Evolutionary conservation across 2,797 vertebrate species (phyloP), one percentile per base, ranked within the genome.

Genomic region (Falco peregrinus): DNA sequence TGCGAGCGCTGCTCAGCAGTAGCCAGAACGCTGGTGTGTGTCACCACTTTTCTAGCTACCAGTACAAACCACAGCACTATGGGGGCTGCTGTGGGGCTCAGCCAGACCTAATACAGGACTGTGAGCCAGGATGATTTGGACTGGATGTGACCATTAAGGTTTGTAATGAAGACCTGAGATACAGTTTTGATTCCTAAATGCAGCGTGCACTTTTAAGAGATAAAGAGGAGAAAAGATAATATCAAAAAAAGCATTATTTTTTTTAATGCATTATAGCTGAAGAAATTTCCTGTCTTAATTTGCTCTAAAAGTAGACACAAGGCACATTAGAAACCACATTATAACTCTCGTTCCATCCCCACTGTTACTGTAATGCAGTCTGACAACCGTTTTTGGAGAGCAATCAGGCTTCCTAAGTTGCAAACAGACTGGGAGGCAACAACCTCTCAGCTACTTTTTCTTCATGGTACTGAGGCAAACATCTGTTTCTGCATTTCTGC

Each of bases 381-480:
- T 57, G 47, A 82, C 67, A 89, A 63, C 13, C 0, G 0, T 16
- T 82, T 64, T 33, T 50, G 67, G 71, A 78, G 57, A 60, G 56
- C 51, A 17, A 19, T 3, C 31, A n/a, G 43, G 26, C 54, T 61
- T 37, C 37, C 37, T 31, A 51, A 50, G 37, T 2, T 11, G 22
- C 50, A 26, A 68, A 59, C 33, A 45, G 56, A 26, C 41, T 20
- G 6, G 56, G 47, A 78, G 47, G 57, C 2, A 6, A 65, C 26
- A 22, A 35, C 47, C 50, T 75, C 63, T 37, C 26, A 26, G 60
- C 33, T 37, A 5, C 39, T 45, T 71, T 20, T 81, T 37, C 35
- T 63, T 25, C 0, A 1, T 0, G 0, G 33, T 16, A 16, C 51
- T 5, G 26, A 65, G n/a, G 81, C 35, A 82, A 86, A 71, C 37